Conservation (phyloP, 2,888 invertebrate species). For the Automeris io region DNA sequence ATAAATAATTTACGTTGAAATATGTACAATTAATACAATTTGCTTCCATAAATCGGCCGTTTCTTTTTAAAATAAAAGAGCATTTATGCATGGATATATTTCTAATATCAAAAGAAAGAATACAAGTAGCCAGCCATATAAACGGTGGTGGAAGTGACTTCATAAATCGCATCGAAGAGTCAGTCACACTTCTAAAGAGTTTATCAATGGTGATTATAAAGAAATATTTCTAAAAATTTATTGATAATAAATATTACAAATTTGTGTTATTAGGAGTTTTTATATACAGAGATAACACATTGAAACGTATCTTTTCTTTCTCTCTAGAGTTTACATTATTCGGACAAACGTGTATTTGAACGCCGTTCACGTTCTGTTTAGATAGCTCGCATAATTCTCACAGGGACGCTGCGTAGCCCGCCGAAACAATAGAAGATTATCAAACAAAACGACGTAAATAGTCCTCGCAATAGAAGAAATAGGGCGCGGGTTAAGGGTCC, state of each 20-base stretch:
- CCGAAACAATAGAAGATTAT: constrained; percentile 74
- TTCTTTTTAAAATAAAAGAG: constrained; percentile 73
- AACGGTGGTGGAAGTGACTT: constrained; percentile 65
- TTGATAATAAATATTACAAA: constrained; percentile 13
- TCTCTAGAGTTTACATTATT: constrained; percentile 29
- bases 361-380: constrained; percentile 63
- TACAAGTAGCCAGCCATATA: constrained; percentile 70
- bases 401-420: constrained; percentile 57
- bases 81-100: constrained; percentile 67
- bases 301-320: constrained; percentile 22
- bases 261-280: constrained; percentile 9
- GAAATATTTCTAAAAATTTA: constrained; percentile 25
- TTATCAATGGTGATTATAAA: constrained; percentile 39
- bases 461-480: constrained; percentile 62
- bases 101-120: constrained; percentile 65
- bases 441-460: constrained; percentile 74
- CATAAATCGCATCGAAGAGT: constrained; percentile 58
- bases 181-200: constrained; percentile 43
- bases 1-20: constrained; percentile 52
- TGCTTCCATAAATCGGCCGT: constrained; percentile 66
- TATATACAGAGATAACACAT: constrained; percentile 3
- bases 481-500: constrained; percentile 68
- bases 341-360: constrained; percentile 63
- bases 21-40: constrained; percentile 64
- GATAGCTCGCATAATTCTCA: constrained; percentile 72